Evolutionary conservation across 2,797 vertebrate species (phyloP), one percentile per base, ranked within the genome.

Genomic region (Hapalemur alaotrensis): DNA sequence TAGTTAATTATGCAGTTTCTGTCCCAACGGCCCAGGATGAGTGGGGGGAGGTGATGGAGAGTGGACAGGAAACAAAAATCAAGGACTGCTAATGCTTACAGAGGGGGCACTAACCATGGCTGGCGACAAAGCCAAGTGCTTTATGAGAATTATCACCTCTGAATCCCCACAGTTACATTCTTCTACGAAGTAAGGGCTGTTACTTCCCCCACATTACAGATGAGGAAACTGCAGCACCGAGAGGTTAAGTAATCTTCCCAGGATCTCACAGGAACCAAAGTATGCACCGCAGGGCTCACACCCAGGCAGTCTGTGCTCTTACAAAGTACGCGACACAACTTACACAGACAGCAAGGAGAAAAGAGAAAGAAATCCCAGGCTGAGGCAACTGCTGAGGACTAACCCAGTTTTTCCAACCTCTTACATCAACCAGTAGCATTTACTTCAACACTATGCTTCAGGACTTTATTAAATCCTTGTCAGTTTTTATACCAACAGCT

Each of bases 251-350:
- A 13, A 83, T 48, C 28, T 9, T 93, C 80, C 41, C 69, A 69
- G 57, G 38, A 46, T 75, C 63, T 59, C 69, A 52, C 10, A 69
- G 20, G 38, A 28, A 61, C 30, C 25, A 2, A 57, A 35, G 30
- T 38, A 4, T 38, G 17, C 1, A 17, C 9, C 2, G 1, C 35
- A 82, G 41, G 69, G 13, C 38, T 75, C 25, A 22, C 67, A 28
- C 25, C 23, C 13, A 28, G 38, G 52, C 5, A 9, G 18, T 50
- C 22, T 12, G 2, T 54, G 7, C 30, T 83, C 67, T 14, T 5
- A 57, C 4, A 23, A 6, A 6, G 46, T 35, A 2, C 0, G 17
- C 5, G 0, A 12, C 20, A 20, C 13, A 7, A 17, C 48, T 10
- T n/a, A 32, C 35, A 41, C 0, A 61, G 84, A 9, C 6, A 12